phyloP scores from a whole-genome alignment of 2,113 vertebrate genomes.

The Elgaria multicarinata region DNA sequence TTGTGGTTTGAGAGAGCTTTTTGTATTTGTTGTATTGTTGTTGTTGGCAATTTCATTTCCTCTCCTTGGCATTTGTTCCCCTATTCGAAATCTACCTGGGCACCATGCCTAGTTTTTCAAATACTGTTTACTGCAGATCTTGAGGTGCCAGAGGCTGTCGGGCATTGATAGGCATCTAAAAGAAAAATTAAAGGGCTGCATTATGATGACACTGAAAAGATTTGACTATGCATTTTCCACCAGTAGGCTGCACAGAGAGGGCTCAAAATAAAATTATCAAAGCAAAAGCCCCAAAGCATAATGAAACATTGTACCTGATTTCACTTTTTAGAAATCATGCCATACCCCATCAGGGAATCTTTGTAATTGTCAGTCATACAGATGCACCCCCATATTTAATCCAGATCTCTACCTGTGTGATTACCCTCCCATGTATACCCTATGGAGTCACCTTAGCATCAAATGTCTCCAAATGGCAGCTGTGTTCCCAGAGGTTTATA shows the following conservation, averaged over 20 bases:
- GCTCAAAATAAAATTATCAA: conserved; percentile 2
- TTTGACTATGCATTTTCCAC: conserved; percentile 17
- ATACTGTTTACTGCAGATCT: conserved; percentile 22
- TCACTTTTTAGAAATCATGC: neutral
- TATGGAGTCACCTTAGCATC: neutral
- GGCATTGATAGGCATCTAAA: conserved; percentile 5
- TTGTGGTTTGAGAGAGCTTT: conserved; percentile 10
- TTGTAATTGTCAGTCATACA: neutral
- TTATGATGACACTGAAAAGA: neutral
- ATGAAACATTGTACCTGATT: neutral
- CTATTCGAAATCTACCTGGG: conserved; percentile 16
- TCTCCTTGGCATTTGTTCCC: conserved; percentile 48
- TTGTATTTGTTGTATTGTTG: conserved; percentile 34
- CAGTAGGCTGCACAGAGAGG: neutral
- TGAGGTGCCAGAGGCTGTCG: conserved; percentile 3
- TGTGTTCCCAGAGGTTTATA: neutral
- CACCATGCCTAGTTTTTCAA: conserved; percentile 12
- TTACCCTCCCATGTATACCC: neutral
- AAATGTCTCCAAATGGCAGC: neutral
- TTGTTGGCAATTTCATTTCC: conserved; percentile 31
- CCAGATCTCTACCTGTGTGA: neutral
- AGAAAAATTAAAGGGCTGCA: conserved; percentile 18
- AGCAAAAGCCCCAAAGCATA: neutral
- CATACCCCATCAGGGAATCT: neutral
- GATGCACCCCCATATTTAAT: neutral